Base-by-base conservation (phyloP, 2,888 invertebrate species). In the Drosophila leonis region DNA sequence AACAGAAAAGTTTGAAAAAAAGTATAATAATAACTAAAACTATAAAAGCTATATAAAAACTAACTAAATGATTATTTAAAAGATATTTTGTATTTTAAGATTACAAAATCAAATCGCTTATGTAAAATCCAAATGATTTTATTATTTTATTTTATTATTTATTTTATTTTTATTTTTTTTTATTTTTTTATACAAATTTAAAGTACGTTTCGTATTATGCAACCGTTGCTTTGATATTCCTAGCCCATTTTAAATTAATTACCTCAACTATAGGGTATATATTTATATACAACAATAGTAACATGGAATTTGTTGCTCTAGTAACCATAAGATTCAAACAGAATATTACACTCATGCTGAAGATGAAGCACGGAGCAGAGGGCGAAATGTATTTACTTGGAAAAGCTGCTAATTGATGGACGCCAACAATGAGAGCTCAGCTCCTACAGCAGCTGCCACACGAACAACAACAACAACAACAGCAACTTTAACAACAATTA, bases 361-460 rank as follows among this genome's bases (percentile, higher is more conserved):
- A 18, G 18, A 12, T 31, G 24, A 10, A 10, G 7, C 39, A 18
- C 13, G 33, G 7, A 6, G 39, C 12, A 12, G 20, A 0, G 29
- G 20, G 12, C 10, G 15, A 1, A 42, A n/a, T 37, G 31, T 31
- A 12, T 35, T 24, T 18, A 39, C 39, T 55, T 46, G 29, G 41
- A 39, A 71, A 63, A 51, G 44, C 57, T 62, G 61, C 65, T 75
- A 78, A 75, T 75, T 75, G 78, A 59, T 75, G 75, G 44, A 44
- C 20, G 33, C 60, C 10, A 27, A 39, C 56, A 65, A 46, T 10
- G 31, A 48, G 44, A 48, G 59, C 48, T 71, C 44, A 44, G 55
- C 48, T 76, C 41, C 51, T 39, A 27, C 27, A 6, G 12, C 46
- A 66, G 49, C 66, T 59, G 59, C 31, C 39, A 4, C n/a, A 10